Base-by-base conservation (phyloP, 2,888 invertebrate genomes). In the Dascillus cervinus region DNA sequence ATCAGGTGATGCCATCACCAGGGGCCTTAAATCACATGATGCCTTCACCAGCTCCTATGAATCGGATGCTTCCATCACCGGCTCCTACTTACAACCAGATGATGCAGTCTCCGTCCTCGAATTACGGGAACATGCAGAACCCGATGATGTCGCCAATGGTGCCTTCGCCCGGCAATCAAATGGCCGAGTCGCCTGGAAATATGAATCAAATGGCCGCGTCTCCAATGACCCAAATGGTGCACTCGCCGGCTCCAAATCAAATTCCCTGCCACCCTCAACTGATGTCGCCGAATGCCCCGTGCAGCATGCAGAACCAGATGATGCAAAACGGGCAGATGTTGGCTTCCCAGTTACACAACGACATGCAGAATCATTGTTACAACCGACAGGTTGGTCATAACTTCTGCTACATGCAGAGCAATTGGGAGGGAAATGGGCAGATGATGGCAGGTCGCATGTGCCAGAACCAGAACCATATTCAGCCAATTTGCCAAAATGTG, bases 11-110 rank as follows among this genome's bases (percentile, higher is more conserved):
- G 39, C 49, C 53, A 23, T 52, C 55, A 3, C 50, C 50, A 4
- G 37, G 41, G 6, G 41, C 39, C 24, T 20, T 46, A 4, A 44
- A 39, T 31, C 47, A 45, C 15, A 46, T 48, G 26, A 42, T 52
- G 38, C 40, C 49, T 50, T 49, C 49, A 6, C 47, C 53, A 6
- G 43, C 46, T 5, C 29, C 46, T 4, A 23, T 47, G 11, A 54
- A 49, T 35, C 53, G 52, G 38, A 53, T 53, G 49, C 44, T 58
- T 42, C 48, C 46, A 11, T 54, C 55, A 3, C 52, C 57, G 8
- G 48, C 47, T 15, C 36, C 38, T 14, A 24, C 36, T 5, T 39
- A 36, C 11, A 41, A 41, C 23, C 47, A 48, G 28, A 43, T 44
- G 34, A 41, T 51, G 29, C 46, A 37, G 27, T 43, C 43, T 4